These are phyloP conservation scores for Neoascia interrupta DNA, from an alignment of 2,888 invertebrate species.

Conservation along the genomic window DNA sequence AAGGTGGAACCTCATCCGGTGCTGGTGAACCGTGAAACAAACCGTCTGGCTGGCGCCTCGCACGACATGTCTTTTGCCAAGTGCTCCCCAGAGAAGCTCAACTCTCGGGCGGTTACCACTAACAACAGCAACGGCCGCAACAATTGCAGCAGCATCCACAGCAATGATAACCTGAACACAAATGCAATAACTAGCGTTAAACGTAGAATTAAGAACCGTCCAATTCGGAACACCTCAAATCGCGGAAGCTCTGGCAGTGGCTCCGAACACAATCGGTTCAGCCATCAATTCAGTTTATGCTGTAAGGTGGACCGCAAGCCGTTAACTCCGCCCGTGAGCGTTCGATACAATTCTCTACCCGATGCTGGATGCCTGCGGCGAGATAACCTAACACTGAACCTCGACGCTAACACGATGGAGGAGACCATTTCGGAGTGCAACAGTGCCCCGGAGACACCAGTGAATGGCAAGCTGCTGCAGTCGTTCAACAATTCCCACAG, in stretches of 20 bases:
- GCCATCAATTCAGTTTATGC: conserved; percentile 79
- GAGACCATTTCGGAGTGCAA: conserved; percentile 74
- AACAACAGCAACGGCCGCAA: conserved; percentile 58
- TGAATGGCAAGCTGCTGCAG: conserved; percentile 75
- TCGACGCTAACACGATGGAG: conserved; percentile 49
- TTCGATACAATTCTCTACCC: conserved; percentile 78
- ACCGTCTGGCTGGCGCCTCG: conserved; percentile 35
- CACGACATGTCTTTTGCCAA: conserved; percentile 78
- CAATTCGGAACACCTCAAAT: conserved; percentile 56
- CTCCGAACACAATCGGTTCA: conserved; percentile 78
- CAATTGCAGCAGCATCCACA: conserved; percentile 33
- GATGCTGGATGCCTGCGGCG: conserved; percentile 73
- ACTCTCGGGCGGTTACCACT: conserved; percentile 19
- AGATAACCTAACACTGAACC: conserved; percentile 75
- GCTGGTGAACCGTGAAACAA: conserved; percentile 60
- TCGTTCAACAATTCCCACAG: conserved; percentile 73
- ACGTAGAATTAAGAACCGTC: conserved; percentile 74
- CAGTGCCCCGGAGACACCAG: conserved; percentile 78
- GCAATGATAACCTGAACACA: conserved; percentile 53
- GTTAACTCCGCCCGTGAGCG: conserved; percentile 77
- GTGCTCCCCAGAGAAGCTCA: conserved; percentile 72
- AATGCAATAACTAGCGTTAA: conserved; percentile 75
- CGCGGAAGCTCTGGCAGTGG: conserved; percentile 68
- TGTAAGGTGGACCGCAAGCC: conserved; percentile 78
- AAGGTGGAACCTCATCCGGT: conserved; percentile 79